Percentiles rank a stretch among this genome's conserved stretches.
Conservation (phyloP, 2,113 vertebrate genomes). For the Cryptomyrus ogoouensis region DNA sequence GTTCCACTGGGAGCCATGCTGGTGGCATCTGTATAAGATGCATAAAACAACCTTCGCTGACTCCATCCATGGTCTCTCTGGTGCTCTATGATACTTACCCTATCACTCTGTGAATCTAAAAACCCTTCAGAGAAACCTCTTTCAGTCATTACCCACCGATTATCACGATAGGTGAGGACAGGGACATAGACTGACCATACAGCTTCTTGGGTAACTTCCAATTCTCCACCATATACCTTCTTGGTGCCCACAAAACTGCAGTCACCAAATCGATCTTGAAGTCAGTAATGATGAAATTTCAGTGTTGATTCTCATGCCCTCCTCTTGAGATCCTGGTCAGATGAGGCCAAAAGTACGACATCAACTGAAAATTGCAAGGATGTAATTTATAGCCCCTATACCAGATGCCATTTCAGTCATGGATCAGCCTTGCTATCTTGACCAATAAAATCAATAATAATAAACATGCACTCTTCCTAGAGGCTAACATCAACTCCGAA, state of each 20-base stretch:
- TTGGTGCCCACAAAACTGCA: background rate
- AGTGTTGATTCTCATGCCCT: background rate
- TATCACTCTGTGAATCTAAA: background rate
- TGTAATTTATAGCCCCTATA: background rate
- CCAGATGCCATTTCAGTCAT: background rate
- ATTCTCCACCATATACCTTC: background rate
- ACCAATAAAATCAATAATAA: background rate
- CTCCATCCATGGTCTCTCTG: background rate
- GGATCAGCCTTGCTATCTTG: background rate
- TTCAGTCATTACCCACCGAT: background rate
- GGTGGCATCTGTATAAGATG: background rate
- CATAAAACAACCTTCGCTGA: background rate
- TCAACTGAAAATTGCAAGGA: background rate
- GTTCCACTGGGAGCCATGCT: background rate
- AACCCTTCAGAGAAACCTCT: background rate
- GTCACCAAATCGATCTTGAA: background rate
- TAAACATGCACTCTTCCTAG: background rate
- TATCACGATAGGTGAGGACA: background rate
- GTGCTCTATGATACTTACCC: background rate
- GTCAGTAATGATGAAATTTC: background rate
- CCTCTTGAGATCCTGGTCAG: background rate
- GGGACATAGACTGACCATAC: background rate
- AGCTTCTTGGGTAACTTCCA: background rate
- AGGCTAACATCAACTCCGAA: background rate
- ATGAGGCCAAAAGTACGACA: background rate